Evolutionary conservation across 2,797 vertebrate genomes (phyloP).

Genomic region (Enteromius unitaeniatus): DNA sequence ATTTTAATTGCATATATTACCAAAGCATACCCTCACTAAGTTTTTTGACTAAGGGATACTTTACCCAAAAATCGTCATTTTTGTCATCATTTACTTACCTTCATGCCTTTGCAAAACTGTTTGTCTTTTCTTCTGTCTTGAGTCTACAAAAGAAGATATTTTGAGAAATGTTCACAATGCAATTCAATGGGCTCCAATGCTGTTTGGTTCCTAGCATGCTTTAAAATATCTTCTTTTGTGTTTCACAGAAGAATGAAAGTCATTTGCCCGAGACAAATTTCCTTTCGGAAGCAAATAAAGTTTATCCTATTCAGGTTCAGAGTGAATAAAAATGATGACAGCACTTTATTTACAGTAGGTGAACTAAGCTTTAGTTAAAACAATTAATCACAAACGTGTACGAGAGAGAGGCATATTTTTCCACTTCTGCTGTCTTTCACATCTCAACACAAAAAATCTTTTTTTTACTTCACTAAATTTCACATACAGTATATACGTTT

Average conservation of each 20-base stretch:
- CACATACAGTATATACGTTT: neutral
- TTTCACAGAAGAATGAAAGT: neutral
- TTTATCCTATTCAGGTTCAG: neutral
- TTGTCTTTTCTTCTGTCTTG: too few relatives aligned
- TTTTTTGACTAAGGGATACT: neutral
- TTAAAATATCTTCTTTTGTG: neutral
- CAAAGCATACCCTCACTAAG: neutral
- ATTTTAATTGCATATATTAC: neutral
- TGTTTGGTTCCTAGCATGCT: neutral
- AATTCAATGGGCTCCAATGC: neutral
- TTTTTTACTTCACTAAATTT: neutral
- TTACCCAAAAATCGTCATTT: neutral
- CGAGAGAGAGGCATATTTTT: neutral
- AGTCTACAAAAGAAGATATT: neutral
- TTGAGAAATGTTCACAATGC: constrained; percentile 7
- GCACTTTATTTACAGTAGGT: neutral
- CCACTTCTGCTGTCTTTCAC: neutral
- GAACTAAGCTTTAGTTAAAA: neutral
- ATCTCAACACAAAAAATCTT: neutral
- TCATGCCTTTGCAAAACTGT: neutral
- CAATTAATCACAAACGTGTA: neutral
- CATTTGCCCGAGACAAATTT: neutral
- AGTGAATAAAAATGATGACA: neutral
- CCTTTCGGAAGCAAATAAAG: too few relatives aligned
- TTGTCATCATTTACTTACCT: neutral